Evolutionary conservation across 1,140 invertebrate species (phyloP), one percentile per base, ranked within the genome.

Genomic region (Zaprionus kolodkinae): DNA sequence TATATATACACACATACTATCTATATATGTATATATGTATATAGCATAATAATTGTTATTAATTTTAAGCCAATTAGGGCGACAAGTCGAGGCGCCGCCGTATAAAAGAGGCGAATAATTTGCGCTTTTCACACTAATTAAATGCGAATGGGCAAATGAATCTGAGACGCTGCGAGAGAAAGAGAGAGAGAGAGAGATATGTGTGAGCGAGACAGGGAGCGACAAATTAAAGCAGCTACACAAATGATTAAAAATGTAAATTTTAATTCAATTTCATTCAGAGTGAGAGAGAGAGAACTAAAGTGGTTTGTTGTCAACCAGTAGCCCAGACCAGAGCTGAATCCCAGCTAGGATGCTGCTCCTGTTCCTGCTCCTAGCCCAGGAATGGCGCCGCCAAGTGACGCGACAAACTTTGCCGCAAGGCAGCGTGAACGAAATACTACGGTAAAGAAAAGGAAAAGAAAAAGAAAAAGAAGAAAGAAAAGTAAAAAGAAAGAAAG

Each of bases 201-300:
- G 35, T 9, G 25, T 4, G 4, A 55, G 30, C 1, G 54, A 40
- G 40, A 17, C 17, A 21, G 21, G 25, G 60, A 38, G 52, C 40
- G 64, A 72, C 38, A 76, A 78, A 84, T 87, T 87, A 87, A 88
- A 83, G 84, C 66, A 85, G 57, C 78, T 71, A 64, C 64, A 64
- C 70, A 84, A 81, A 88, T 87, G 84, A 87, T 87, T 87, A 87
- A 87, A 87, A 87, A 87, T 87, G 84, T 87, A 88, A 87, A 87
- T 87, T 87, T 87, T 87, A 87, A 87, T 87, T 87, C 80, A 84
- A 88, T 87, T 87, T 78, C 74, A 61, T 15, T 61, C 30, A 15
- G 40, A 15, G 40, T 43, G 79, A 64, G 78, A 79, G 77, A 60
- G 73, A 50, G 67, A 17, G 72, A 71, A 45, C 78, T 80, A 84